Conservation (phyloP, 37 sponge, comb jelly and placozoan genomes). For the Oopsacas minuta region DNA sequence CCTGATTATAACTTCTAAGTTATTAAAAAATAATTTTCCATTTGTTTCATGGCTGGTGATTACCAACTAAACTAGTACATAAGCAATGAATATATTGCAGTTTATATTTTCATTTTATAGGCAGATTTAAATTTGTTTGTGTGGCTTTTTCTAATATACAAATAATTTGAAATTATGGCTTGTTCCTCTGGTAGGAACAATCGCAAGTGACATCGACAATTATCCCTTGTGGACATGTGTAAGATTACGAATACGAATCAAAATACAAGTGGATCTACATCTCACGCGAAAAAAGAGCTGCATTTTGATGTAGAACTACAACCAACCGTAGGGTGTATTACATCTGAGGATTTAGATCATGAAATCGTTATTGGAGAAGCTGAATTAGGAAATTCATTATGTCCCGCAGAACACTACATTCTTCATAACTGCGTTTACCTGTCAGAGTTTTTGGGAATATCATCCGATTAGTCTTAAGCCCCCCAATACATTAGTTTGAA, state of each 20-base stretch:
- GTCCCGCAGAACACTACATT: neutral
- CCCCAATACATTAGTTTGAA: neutral
- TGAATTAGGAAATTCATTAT: neutral
- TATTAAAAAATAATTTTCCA: too few species aligned
- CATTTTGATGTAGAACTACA: conserved; percentile 7
- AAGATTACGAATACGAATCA: neutral
- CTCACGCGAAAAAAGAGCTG: neutral
- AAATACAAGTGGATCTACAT: neutral
- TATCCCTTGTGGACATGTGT: conserved; percentile 5
- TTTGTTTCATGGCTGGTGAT: too few species aligned
- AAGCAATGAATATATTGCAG: too few species aligned
- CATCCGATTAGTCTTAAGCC: neutral
- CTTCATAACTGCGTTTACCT: neutral
- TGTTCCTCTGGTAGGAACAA: conserved; percentile 12
- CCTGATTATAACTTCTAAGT: too few species aligned
- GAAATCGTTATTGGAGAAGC: conserved; percentile 10
- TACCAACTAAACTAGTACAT: too few species aligned
- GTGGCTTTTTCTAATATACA: too few species aligned
- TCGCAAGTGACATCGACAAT: neutral
- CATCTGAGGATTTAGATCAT: conserved; percentile 15
- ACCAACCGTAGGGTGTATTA: neutral
- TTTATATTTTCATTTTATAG: too few species aligned
- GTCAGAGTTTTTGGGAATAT: neutral
- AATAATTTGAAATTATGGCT: too few species aligned
- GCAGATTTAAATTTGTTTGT: too few species aligned